These are phyloP conservation scores for Macrostomum lignano DNA, from an alignment of 1,140 invertebrate species.

Conservation along the genomic window DNA sequence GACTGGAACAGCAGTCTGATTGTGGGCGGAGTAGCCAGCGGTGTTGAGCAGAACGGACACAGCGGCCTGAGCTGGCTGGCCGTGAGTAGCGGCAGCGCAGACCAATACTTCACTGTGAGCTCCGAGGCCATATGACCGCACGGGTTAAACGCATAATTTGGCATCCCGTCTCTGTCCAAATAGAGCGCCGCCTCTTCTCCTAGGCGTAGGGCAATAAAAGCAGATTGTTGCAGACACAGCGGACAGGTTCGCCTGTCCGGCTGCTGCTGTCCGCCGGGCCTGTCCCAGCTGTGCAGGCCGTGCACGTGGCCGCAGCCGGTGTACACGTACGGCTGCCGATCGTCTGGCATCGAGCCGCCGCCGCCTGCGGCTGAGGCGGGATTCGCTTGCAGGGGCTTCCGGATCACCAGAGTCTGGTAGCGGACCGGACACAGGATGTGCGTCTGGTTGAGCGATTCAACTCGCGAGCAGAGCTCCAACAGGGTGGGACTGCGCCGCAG, in stretches of 20 bases:
- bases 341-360: too few species aligned
- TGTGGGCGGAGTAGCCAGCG: too few species aligned
- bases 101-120: slow-evolving; percentile 90
- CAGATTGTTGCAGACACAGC: slow-evolving; percentile 43
- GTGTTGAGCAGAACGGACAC: too few species aligned
- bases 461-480: neutral
- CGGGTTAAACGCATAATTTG: slow-evolving; percentile 78
- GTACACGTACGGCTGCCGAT: slow-evolving; percentile 62
- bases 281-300: slow-evolving; percentile 33
- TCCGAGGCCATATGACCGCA: slow-evolving; percentile 96
- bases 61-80: too few species aligned
- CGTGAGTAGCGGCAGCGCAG: too few species aligned
- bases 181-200: slow-evolving; percentile 85
- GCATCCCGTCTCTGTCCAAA: slow-evolving; percentile 44
- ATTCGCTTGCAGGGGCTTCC: too few species aligned
- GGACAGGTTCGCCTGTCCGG: slow-evolving; percentile 44
- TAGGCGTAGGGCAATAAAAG: slow-evolving; percentile 46
- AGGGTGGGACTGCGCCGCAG: slow-evolving; percentile 30
- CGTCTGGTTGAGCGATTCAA: neutral
- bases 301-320: slow-evolving; percentile 92
- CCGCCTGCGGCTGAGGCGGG: too few species aligned
- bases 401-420: slow-evolving; percentile 5
- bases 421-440: slow-evolving; percentile 1
- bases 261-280: slow-evolving; percentile 1
- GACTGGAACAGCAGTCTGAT: too few species aligned